Base-by-base conservation (phyloP, 2,113 vertebrate genomes). In the Centrocercus urophasianus region DNA sequence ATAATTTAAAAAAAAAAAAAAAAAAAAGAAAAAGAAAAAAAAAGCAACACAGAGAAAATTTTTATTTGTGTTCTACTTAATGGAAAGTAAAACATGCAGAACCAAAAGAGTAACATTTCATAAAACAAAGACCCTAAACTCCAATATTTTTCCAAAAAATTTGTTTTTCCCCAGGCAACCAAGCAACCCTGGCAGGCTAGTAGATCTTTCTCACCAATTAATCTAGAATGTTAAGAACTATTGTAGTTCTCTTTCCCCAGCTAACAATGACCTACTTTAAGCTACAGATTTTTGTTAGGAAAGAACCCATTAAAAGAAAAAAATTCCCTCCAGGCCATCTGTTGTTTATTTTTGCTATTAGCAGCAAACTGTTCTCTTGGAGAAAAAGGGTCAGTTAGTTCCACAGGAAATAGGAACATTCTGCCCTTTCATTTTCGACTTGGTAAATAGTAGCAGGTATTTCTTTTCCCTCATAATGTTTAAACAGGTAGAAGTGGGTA, bases 341-440 rank as follows among this genome's bases (percentile, higher is more conserved):
- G 96, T 95, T 97, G 91, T 95, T 97, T 96, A 90, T 96, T 94
- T 97, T 95, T 95, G 52, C 57, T 93, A 78, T 97, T 96, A 95
- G 69, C 85, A 86, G 69, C 82, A 94, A 96, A 93, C 88, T 90
- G 82, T 71, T 95, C 96, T 85, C 64, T 83, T 95, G 45, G 60
- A 96, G 85, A 91, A 45, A 52, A 88, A 89, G 87, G 83, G 89
- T 81, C 87, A 93, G 87, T 32, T 47, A 65, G 56, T 87, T 95
- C 74, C 79, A 38, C 52, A 75, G 83, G 75, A 93, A 93, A 95
- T 36, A 47, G 34, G 78, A 83, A 81, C 30, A 45, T 83, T 93
- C 52, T 93, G 88, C 57, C 82, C 79, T 91, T 96, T 95, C 61
- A 74, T 88, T 86, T 93, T 30, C 18, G 91, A 61, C 64, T 89